Conservation (phyloP, 2,888 invertebrate species). For the Atethmia centrago region DNA sequence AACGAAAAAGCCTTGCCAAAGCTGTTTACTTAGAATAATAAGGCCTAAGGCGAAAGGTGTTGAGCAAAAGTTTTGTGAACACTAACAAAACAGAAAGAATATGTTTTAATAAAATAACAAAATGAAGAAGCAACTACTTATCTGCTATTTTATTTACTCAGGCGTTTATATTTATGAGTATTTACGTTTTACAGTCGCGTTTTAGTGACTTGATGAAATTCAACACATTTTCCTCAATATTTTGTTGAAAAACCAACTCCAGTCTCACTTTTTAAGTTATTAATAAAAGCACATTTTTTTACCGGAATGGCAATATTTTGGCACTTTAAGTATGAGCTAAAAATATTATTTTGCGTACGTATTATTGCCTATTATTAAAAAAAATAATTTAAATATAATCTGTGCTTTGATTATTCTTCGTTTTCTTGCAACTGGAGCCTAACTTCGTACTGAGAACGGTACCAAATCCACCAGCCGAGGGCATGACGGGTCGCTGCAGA, state of each 20-base stretch:
- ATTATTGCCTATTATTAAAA: conserved; percentile 15
- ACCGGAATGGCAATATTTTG: neutral
- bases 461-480: conserved; percentile 89
- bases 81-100: too few relatives aligned
- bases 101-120: neutral
- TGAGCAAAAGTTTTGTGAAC: neutral
- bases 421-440: conserved; percentile 77
- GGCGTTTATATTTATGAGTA: neutral
- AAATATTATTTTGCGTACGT: conserved; percentile 22
- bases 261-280: neutral
- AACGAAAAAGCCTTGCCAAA: neutral
- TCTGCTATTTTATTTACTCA: neutral
- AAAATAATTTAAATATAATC: conserved; percentile 23
- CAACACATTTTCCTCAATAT: too few relatives aligned
- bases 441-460: conserved; percentile 86
- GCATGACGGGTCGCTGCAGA: conserved; percentile 87
- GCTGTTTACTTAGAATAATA: neutral
- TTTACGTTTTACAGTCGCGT: neutral
- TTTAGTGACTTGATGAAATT: too few relatives aligned
- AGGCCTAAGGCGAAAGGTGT: neutral
- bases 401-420: conserved; percentile 61
- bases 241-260: too few relatives aligned
- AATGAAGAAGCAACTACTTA: neutral
- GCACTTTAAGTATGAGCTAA: neutral
- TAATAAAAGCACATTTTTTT: neutral